These are phyloP conservation scores for Parasteatoda tepidariorum DNA, from an alignment of 1,140 invertebrate species.

Conservation along the genomic window DNA sequence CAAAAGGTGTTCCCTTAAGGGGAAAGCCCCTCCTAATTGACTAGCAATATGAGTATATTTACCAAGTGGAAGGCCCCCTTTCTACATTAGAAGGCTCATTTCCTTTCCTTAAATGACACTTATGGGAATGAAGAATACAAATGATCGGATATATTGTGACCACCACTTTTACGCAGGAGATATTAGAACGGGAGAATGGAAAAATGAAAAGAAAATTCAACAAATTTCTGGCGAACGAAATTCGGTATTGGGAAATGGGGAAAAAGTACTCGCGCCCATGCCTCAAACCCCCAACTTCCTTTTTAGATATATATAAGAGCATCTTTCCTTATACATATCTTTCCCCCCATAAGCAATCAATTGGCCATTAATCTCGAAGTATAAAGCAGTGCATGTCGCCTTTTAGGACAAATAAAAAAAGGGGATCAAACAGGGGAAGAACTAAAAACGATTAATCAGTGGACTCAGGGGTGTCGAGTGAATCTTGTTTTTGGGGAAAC, in stretches of 20 bases:
- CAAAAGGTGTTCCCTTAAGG: no score
- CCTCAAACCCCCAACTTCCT: constrained; percentile 38
- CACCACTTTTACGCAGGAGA: constrained; percentile 54
- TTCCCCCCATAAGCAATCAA: constrained; percentile 47
- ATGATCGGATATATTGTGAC: constrained; percentile 56
- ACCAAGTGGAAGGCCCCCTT: constrained; percentile 3
- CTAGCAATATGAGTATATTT: neutral
- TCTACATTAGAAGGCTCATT: constrained; percentile 55
- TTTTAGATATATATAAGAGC: constrained; percentile 46
- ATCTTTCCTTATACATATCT: constrained; percentile 28
- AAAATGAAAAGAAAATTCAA: constrained; percentile 55
- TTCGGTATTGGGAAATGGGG: constrained; percentile 24
- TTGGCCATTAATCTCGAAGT: constrained; percentile 45
- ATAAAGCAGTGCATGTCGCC: constrained; percentile 50
- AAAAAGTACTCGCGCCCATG: constrained; percentile 47
- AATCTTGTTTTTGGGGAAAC: constrained; percentile 53
- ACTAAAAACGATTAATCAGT: constrained; percentile 52
- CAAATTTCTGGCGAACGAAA: constrained; percentile 38
- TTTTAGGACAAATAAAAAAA: constrained; percentile 42
- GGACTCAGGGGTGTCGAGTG: constrained; percentile 54
- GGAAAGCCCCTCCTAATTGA: no score
- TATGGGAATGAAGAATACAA: constrained; percentile 55
- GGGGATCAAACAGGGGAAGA: neutral
- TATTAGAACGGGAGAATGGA: constrained; percentile 29
- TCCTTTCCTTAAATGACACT: constrained; percentile 57